Evolutionary conservation across 2,113 vertebrate species (phyloP), one percentile per base, ranked within the genome.

Genomic region (Loxodonta africana): DNA sequence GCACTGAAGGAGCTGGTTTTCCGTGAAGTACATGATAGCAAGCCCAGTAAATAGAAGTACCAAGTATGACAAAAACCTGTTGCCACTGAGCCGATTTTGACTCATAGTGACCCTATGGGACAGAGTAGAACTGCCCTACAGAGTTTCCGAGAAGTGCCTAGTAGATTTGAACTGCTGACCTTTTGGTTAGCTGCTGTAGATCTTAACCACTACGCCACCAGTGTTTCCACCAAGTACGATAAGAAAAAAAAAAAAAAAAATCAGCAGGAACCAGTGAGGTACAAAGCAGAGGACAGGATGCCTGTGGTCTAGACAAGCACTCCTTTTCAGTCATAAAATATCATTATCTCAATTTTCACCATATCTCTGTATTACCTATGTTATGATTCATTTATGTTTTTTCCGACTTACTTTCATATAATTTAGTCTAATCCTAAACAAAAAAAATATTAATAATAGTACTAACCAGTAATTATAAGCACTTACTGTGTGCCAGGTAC

Each of bases 371-470:
- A 41, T 23, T 15, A 69, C 57, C 17, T 0, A 7, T 44, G 37
- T 17, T 74, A n/a, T 51, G 41, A 82, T 51, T 76, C 37, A 51
- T 48, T 94, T 83, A 46, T 0, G 48, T 57, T 76, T 90, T 89
- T 5, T 0, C 12, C 53, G n/a, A n/a, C n/a, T n/a, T n/a, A n/a
- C n/a, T n/a, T 94, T 94, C 33, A 53, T 41, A 73, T 37, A 57
- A 82, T 82, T 74, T 78, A 91, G 30, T 23, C 41, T 86, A 78
- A 73, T 12, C 33, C 51, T 87, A 78, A 74, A 51, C 23, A 84
- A 85, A 81, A 90, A 87, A 91, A 77, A 57, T 57, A 57, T 57
- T 76, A 91, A 65, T 41, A 67, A 60, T 3, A 81, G 33, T 74
- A 80, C 93, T 28, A 74, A 17, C 76, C 6, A 78, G 8, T 30